phyloP scores from a whole-genome alignment of 2,113 vertebrate species.

The Apus apus region DNA sequence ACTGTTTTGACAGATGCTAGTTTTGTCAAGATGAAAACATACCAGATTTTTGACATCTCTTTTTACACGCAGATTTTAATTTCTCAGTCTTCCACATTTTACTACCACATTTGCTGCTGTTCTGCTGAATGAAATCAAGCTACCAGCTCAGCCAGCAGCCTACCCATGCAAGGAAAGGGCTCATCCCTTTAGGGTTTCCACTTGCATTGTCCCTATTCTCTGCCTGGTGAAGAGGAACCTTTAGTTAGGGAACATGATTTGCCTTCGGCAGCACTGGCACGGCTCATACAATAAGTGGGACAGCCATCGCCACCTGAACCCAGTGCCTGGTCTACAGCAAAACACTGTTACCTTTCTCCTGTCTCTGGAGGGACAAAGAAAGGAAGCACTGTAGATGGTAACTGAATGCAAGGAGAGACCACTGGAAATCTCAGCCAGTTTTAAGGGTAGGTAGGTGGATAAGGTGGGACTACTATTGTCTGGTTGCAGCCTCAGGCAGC shows the following conservation, averaged over 20 bases:
- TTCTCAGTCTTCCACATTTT: not conserved
- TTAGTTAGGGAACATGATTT: not conserved
- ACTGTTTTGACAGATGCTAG: slow-evolving; percentile 37
- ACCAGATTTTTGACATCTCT: not conserved
- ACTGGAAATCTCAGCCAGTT: not conserved
- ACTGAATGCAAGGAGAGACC: not conserved
- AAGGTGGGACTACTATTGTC: not conserved
- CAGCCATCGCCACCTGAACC: not conserved
- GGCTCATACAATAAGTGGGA: rapidly evolving
- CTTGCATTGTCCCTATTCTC: not conserved
- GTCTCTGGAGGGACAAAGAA: not conserved
- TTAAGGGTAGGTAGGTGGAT: not conserved
- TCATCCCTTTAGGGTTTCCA: not conserved
- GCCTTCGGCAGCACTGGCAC: not conserved
- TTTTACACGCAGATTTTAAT: not conserved
- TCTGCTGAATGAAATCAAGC: not conserved
- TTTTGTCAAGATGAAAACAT: slow-evolving; percentile 42
- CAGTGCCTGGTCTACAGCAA: not conserved
- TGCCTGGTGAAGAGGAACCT: not conserved
- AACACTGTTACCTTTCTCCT: not conserved
- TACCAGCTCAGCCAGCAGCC: not conserved
- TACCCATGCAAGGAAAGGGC: not conserved
- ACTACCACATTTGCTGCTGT: not conserved
- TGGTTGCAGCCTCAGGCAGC: not conserved
- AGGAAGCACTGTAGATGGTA: not conserved